Evolutionary conservation across 2,888 invertebrate species (phyloP).

Genomic region (Nomada ruficornis): DNA sequence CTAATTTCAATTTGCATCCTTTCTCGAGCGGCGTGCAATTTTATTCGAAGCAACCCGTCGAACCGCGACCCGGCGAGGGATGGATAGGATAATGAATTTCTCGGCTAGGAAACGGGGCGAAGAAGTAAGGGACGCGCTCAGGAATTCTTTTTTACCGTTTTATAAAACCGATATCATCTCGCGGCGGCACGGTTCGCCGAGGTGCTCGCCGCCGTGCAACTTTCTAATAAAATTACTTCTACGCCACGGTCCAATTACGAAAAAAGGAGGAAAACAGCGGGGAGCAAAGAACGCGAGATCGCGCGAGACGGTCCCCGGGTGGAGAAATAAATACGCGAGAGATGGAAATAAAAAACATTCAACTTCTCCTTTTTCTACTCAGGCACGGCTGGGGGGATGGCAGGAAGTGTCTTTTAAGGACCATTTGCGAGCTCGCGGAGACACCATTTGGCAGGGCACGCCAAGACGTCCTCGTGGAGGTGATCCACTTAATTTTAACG

Average conservation of each 20-base stretch:
- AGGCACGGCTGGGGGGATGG: slow-evolving; percentile 87
- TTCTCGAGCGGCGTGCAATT: slow-evolving; percentile 12
- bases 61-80: background rate
- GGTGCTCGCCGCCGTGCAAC: slow-evolving; percentile 27
- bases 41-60: slow-evolving; percentile 16
- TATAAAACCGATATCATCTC: slow-evolving; percentile 48
- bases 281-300: no score
- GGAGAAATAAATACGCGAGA: slow-evolving; percentile 6
- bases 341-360: slow-evolving; percentile 57
- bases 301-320: background rate
- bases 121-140: slow-evolving; percentile 22
- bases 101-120: background rate
- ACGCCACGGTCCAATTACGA: slow-evolving; percentile 11
- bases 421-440: slow-evolving; percentile 88
- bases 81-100: slow-evolving; percentile 39
- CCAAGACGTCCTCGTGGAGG: slow-evolving; percentile 89
- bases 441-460: slow-evolving; percentile 86
- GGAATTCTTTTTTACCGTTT: slow-evolving; percentile 45
- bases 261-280: background rate
- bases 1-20: slow-evolving; percentile 23
- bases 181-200: slow-evolving; percentile 27
- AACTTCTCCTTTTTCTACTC: slow-evolving; percentile 74
- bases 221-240: slow-evolving; percentile 49
- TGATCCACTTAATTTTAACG: slow-evolving; percentile 89
- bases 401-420: slow-evolving; percentile 87